Conservation (phyloP, 2,797 vertebrate genomes). For the Acipenser ruthenus region DNA sequence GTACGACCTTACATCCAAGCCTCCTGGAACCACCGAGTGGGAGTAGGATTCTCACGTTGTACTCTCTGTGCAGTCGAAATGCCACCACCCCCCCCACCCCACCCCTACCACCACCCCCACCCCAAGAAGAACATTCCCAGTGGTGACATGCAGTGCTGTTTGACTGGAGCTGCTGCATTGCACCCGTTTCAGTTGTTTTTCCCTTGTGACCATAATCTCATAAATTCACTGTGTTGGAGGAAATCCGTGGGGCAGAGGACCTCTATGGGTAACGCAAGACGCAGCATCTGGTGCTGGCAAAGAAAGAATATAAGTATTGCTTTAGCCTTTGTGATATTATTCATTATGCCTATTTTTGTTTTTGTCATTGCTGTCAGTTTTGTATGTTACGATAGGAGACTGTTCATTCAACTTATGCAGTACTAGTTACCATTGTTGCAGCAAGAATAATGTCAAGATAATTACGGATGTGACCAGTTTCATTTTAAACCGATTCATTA, state of each 20-base stretch:
- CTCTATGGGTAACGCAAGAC: constrained; percentile 40
- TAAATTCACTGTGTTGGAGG: constrained; percentile 17
- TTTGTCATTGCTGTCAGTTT: constrained; percentile 16
- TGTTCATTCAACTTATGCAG: constrained; percentile 29
- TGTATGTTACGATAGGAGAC: constrained; percentile 35
- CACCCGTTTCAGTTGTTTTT: constrained; percentile 39
- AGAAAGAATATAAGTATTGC: constrained; percentile 36
- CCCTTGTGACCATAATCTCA: neutral
- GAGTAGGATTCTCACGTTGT: constrained; percentile 62
- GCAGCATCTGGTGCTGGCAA: constrained; percentile 18
- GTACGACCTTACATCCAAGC: constrained; percentile 97
- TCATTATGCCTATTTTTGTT: neutral
- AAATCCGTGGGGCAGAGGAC: constrained; percentile 39
- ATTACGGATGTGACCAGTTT: constrained; percentile 66
- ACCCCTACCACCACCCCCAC: too few species aligned
- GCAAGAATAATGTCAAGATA: constrained; percentile 30
- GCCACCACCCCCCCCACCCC: too few species aligned
- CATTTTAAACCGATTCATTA: constrained; percentile 55
- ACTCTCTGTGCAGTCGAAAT: constrained; percentile 2
- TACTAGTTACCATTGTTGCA: constrained; percentile 36
- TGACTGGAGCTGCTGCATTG: constrained; percentile 69
- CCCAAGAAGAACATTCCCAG: constrained; percentile 71
- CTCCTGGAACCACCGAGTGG: constrained; percentile 97
- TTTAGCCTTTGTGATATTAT: constrained; percentile 44
- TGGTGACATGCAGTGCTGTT: constrained; percentile 78